Evolutionary conservation across 1,140 invertebrate species (phyloP), one percentile per base, ranked within the genome.

Genomic region (Drosophila persimilis): DNA sequence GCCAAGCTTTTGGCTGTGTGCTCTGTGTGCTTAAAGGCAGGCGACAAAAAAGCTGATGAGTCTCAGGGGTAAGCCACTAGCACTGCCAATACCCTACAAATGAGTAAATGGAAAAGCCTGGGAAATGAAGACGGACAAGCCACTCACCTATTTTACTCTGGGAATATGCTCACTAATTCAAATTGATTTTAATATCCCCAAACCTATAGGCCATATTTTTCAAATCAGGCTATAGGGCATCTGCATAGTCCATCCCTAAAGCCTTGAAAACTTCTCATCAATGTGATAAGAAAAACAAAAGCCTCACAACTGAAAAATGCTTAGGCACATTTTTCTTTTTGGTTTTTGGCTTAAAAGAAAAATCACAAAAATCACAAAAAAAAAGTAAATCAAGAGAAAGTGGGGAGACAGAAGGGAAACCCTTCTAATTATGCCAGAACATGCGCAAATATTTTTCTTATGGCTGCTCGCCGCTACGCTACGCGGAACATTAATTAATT

Each of bases 341-440:
- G 41, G 1, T 52, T 51, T 65, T 15, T 26, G n/a, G 29, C 29
- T 46, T 29, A 52, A n/a, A 4, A 58, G 15, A 3, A 54, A 35
- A 56, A 24, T 48, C 58, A 26, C 44, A 50, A 51, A 31, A 52
- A 57, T 24, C 24, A 58, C 24, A 48, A 24, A 48, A 41, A 48
- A 41, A 60, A 55, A 48, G 31, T 1, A 39, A 39, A 39, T 5
- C 0, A 11, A 4, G 11, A 39, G 35, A 39, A 13, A 13, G 35
- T 1, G n/a, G 26, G n/a, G 26, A 13, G 69, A 57, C 44, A 50
- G 45, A 69, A 50, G 51, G 35, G 45, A 84, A 66, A 45, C 78
- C 73, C 75, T 78, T 86, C 83, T 86, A 83, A 86, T 86, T 86
- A 86, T 86, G 83, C 83, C 74, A 41, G 66, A 88, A 88, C 83